Evolutionary conservation across 2,888 invertebrate genomes (phyloP), one percentile per base, ranked within the genome.

Genomic region (Sericinus montela): DNA sequence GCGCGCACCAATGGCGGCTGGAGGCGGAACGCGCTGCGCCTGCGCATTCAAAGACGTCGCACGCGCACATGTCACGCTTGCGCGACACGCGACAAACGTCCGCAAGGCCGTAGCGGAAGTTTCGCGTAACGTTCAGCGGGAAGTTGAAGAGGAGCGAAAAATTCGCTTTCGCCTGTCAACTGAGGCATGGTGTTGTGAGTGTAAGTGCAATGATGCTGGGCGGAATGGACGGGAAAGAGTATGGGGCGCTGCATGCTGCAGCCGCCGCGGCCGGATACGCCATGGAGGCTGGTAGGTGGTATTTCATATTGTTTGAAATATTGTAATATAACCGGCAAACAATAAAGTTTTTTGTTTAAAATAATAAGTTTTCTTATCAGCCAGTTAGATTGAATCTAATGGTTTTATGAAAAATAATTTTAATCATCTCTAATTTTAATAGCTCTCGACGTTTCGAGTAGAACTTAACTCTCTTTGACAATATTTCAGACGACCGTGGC

Each of bases 221-320:
- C 56, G 82, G 79, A 40, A 88, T 88, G 87, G 86, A 86, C 67
- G 86, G 87, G 62, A 88, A 88, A 75, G 87, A 88, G 74, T 88
- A 86, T 73, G 86, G 87, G 55, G 85, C 86, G 73, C 79, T 87
- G 77, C 87, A 86, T 55, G 87, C 85, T 15, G 85, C 84, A 42
- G 84, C 84, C 51, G 84, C 85, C 47, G 75, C 75, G 49, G 84
- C 83, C 52, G 76, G 78, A 0, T 86, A 86, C 67, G 68, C 84
- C 34, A 84, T 86, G 85, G 86, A 86, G 1, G 54, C 75, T 45
- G 82, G 86, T 82, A 53, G 72, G 80, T 67, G 4, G 10, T 29
- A 3, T 29, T 29, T 9, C 9, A 10, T 29, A 4, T n/a, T 2
- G 29, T n/a, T 29, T 29, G 4, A 29, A 1, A 29, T n/a, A 29